Evolutionary conservation across 2,797 vertebrate species (phyloP).

Genomic region (Tamandua tetradactyla): DNA sequence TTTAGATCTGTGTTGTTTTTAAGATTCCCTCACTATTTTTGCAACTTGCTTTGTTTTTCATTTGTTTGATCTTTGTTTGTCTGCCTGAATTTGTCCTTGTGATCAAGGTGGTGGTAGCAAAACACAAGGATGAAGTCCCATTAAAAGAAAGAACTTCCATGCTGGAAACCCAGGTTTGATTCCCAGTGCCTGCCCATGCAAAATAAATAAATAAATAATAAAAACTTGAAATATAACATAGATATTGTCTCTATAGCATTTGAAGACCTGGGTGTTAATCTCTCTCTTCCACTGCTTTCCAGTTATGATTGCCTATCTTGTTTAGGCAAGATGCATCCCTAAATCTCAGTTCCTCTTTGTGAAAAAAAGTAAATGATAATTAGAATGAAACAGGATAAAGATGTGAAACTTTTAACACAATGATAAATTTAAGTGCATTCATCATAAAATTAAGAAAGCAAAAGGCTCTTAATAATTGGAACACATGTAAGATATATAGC

Average conservation of each 20-base stretch:
- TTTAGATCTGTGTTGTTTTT: background rate
- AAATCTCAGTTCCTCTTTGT: background rate
- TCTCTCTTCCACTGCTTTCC: background rate
- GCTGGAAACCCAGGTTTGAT: too few relatives aligned
- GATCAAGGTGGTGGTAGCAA: background rate
- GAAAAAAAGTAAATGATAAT: background rate
- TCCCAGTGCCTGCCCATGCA: too few relatives aligned
- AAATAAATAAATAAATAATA: too few relatives aligned
- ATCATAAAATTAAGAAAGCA: background rate
- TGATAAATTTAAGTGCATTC: background rate
- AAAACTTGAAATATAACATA: background rate
- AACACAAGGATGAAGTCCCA: background rate
- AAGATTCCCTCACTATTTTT: background rate
- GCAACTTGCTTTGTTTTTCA: background rate
- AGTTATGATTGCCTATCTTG: background rate
- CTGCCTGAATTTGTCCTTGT: background rate
- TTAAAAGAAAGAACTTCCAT: too few relatives aligned
- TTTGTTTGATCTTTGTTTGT: background rate
- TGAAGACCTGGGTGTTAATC: background rate
- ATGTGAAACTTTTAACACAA: background rate
- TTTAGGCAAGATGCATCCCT: background rate
- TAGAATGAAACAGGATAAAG: background rate
- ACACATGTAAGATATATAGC: background rate
- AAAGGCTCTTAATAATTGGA: background rate
- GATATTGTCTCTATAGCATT: background rate